Evolutionary conservation across 2,888 invertebrate genomes (phyloP), one percentile per base, ranked within the genome.

Genomic region (Morpho deidamia): DNA sequence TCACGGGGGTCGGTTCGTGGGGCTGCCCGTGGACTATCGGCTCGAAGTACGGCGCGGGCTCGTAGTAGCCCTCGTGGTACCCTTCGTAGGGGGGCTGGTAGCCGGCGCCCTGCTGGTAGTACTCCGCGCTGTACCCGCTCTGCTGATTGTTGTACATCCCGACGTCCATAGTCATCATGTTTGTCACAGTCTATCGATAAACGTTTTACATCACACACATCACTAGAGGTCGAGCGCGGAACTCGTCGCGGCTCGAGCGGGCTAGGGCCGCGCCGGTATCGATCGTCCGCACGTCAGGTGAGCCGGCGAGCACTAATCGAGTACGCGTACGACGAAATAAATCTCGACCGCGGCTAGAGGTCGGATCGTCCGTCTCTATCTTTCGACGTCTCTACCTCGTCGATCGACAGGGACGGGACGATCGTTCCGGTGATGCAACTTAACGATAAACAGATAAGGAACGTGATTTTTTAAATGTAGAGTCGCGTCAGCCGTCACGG

Each of bases 121-220:
- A 90, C 68, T 87, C 86, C 61, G 78, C 82, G 70, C 87, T 85
- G 63, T 90, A 90, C 71, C 85, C 83, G 75, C 90, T 91, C 80
- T 92, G 92, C 77, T 92, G 91, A 83, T 92, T 91, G 76, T 93
- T 93, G 91, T 94, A 94, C 94, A 94, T 94, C 76, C 94, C 93
- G 91, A 94, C 91, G 92, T 94, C 94, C 94, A 94, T 94, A 92
- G 92, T 94, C 93, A 94, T 94, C 94, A 94, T 94, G 85, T 81
- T 82, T 83, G 69, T 78, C 78, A 76, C 72, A 76, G 48, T 66
- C 74, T 80, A 74, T 80, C 78, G 78, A 79, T 76, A 77, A 70
- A 67, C 75, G 68, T 62, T 74, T 59, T 78, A 83, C 76, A 78
- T 76, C 78, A 79, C 83, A 78, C 84, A 86, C 86, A 82, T 78